A percentile compares a stretch with the other conserved stretches of the same genome.
Conservation (phyloP, 2,113 vertebrate genomes). For the Pimephales promelas region DNA sequence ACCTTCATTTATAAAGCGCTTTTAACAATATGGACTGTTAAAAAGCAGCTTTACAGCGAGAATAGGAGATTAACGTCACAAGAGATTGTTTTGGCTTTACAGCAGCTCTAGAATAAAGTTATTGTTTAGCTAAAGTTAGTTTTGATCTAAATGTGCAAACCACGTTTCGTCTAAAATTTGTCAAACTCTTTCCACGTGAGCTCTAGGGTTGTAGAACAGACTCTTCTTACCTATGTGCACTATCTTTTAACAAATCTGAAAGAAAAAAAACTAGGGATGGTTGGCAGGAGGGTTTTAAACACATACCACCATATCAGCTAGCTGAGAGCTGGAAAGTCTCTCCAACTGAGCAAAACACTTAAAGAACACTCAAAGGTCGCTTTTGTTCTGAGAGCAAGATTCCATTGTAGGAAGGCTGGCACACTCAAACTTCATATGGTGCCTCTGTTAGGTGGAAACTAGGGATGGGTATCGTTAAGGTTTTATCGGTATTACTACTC, state of each 20-base stretch:
- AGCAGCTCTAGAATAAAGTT: too few relatives aligned
- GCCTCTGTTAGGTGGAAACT: not conserved
- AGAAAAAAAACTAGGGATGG: slow-evolving; percentile 1
- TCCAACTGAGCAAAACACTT: not conserved
- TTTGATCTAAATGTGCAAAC: not conserved
- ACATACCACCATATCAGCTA: not conserved
- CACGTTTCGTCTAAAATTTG: not conserved
- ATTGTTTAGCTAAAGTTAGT: too few relatives aligned
- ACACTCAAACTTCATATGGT: not conserved
- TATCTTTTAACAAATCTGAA: not conserved
- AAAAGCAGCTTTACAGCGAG: too few relatives aligned
- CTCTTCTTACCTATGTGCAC: not conserved
- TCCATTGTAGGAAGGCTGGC: not conserved
- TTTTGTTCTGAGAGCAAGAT: not conserved
- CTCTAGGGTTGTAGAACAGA: not conserved
- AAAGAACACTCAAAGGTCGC: not conserved
- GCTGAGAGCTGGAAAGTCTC: not conserved
- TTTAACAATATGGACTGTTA: too few relatives aligned
- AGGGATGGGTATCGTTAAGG: too few relatives aligned
- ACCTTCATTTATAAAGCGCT: too few relatives aligned
- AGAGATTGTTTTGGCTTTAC: too few relatives aligned
- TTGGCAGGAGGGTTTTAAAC: not conserved
- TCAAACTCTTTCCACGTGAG: not conserved
- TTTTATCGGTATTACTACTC: too few relatives aligned
- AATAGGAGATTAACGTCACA: too few relatives aligned